phyloP scores from a whole-genome alignment of 2,888 invertebrate genomes.

The Incurvaria masculella region DNA sequence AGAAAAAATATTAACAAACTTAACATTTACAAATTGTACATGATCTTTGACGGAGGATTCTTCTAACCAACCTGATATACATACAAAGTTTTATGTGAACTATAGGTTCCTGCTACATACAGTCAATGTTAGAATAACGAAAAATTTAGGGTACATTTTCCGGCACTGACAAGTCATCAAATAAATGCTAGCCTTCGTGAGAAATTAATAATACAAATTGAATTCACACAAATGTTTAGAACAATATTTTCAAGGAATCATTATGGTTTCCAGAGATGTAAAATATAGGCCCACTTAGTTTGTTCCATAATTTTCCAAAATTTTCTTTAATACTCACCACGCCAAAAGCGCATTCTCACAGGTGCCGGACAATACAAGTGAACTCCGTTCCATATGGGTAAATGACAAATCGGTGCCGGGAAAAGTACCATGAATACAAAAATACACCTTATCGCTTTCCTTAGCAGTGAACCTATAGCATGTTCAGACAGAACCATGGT shows the following conservation, averaged over 20 bases:
- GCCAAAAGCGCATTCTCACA: too few species aligned
- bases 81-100: neutral
- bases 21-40: neutral
- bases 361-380: too few species aligned
- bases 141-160: conserved; percentile 15
- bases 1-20: neutral
- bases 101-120: conserved; percentile 10
- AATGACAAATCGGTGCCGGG: conserved; percentile 21
- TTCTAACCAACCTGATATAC: neutral
- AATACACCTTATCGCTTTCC: conserved; percentile 8
- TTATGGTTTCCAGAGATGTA: too few species aligned
- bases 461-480: conserved; percentile 17
- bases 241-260: too few species aligned
- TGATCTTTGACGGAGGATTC: neutral
- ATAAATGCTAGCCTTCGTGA: too few species aligned
- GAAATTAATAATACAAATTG: too few species aligned
- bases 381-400: too few species aligned
- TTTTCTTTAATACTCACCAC: too few species aligned
- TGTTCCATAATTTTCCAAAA: too few species aligned
- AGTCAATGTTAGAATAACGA: conserved; percentile 9
- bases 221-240: too few species aligned
- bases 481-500: conserved; percentile 22
- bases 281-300: too few species aligned
- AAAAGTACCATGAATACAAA: conserved; percentile 3
- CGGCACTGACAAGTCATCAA: conserved; percentile 6